Percentiles rank a stretch among this genome's conserved stretches.
Conservation (phyloP, 1,140 invertebrate genomes). For the Drosophila nigrodunni region DNA sequence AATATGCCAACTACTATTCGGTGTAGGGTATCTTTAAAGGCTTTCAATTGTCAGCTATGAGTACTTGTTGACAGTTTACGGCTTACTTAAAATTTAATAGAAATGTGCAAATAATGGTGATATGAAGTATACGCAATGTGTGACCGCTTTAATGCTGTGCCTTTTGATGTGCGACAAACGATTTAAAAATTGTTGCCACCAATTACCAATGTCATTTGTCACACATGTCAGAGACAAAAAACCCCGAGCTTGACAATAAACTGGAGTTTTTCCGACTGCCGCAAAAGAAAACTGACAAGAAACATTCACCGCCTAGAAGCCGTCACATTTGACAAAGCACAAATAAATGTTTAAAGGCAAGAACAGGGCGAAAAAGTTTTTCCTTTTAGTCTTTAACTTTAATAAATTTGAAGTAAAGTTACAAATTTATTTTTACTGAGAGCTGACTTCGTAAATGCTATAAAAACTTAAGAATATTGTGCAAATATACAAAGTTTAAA, state of each 20-base stretch:
- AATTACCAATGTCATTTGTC: constrained; percentile 72
- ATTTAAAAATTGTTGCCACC: constrained; percentile 66
- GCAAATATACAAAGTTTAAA: constrained; percentile 30
- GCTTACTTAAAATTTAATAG: constrained; percentile 29
- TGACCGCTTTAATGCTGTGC: constrained; percentile 1
- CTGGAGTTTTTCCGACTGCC: constrained; percentile 13
- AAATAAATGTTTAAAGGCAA: constrained; percentile 32
- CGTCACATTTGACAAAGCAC: constrained; percentile 43
- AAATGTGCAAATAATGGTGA: constrained; percentile 13
- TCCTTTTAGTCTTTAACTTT: constrained; percentile 1
- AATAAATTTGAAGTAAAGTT: constrained; percentile 27
- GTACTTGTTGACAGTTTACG: constrained; percentile 30
- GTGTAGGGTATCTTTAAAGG: not conserved
- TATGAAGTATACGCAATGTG: constrained; percentile 13
- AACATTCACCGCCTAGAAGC: constrained; percentile 49
- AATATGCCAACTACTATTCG: too few species aligned
- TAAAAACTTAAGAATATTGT: constrained; percentile 1
- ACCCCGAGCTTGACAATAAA: not conserved
- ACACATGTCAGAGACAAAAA: constrained; percentile 32
- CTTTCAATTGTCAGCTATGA: constrained; percentile 12
- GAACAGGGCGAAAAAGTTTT: constrained; percentile 29
- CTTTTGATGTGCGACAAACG: constrained; percentile 29
- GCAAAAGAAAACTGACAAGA: constrained; percentile 45
- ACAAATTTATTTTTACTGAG: constrained; percentile 23
- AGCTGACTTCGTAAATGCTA: constrained; percentile 32